Evolutionary conservation across 2,797 vertebrate species (phyloP).

Genomic region (Lagodon rhomboides): DNA sequence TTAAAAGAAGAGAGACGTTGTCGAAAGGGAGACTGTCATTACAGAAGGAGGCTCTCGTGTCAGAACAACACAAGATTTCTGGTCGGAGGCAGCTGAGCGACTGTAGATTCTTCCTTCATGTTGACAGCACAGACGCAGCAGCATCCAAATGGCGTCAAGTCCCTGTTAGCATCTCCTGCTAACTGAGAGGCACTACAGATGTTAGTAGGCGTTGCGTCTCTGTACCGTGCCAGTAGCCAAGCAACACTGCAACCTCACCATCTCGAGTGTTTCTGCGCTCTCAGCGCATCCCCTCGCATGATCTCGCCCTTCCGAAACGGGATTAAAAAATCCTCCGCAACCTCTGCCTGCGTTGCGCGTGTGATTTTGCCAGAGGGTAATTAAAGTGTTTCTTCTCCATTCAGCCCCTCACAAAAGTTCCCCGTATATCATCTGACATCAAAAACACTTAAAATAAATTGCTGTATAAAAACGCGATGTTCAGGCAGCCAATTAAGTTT

Average conservation of each 20-base stretch:
- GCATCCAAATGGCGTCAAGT: constrained; percentile 25
- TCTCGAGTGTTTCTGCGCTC: constrained; percentile 43
- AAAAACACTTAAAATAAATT: constrained; percentile 65
- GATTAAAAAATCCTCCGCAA: constrained; percentile 55
- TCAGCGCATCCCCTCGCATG: constrained; percentile 55
- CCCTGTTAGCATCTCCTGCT: constrained; percentile 48
- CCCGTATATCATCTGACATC: constrained; percentile 55
- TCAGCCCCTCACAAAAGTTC: constrained; percentile 31
- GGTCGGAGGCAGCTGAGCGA: constrained; percentile 8
- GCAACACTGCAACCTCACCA: constrained; percentile 35
- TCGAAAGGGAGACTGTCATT: not conserved
- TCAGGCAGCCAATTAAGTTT: constrained; percentile 70
- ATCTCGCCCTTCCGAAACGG: constrained; percentile 20
- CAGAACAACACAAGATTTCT: constrained; percentile 10
- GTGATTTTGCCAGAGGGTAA: constrained; percentile 52
- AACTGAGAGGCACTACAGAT: constrained; percentile 54
- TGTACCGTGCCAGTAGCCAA: constrained; percentile 57
- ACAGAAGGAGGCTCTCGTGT: constrained; percentile 22
- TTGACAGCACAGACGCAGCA: constrained; percentile 23
- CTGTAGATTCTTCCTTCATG: constrained; percentile 3
- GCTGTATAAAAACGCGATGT: constrained; percentile 57
- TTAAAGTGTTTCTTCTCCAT: constrained; percentile 42
- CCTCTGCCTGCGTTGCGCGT: constrained; percentile 26
- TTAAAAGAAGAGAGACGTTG: constrained; percentile 1
- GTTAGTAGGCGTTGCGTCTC: constrained; percentile 57